Percentiles rank a stretch among this genome's conserved stretches.
phyloP scores from a whole-genome alignment of 2,888 invertebrate species.

The Cancer borealis region DNA sequence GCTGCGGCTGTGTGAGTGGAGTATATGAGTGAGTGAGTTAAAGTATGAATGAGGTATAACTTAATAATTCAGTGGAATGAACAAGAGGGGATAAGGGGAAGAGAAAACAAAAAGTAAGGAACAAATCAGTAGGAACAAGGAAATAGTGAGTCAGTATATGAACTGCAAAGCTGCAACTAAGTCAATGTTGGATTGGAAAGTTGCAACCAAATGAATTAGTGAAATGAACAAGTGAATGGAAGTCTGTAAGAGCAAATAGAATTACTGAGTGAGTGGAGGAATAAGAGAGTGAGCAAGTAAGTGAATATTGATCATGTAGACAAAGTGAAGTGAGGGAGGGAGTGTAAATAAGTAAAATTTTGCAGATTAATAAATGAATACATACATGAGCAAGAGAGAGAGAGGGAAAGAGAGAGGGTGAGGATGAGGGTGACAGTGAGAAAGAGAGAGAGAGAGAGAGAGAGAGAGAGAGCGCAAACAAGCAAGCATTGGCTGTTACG shows the following conservation, averaged over 20 bases:
- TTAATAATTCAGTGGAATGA: background rate
- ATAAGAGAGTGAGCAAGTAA: background rate
- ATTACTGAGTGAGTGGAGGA: background rate
- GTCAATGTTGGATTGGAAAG: background rate
- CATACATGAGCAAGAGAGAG: background rate
- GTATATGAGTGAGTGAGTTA: background rate
- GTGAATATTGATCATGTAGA: slow-evolving; percentile 10
- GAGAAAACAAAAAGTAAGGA: background rate
- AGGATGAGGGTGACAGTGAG: background rate
- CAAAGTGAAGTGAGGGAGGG: background rate
- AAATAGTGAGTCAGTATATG: too few relatives aligned
- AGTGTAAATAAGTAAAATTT: background rate
- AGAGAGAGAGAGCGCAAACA: background rate
- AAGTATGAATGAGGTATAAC: background rate
- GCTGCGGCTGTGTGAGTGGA: background rate
- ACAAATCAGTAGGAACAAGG: background rate
- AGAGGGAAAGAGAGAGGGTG: background rate
- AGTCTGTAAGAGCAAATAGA: background rate
- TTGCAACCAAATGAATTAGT: background rate
- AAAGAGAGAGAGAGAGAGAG: background rate
- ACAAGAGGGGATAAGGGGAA: background rate
- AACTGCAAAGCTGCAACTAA: too few relatives aligned
- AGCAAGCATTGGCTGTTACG: slow-evolving; percentile 1
- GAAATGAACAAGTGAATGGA: background rate
- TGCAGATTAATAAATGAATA: background rate